These are phyloP conservation scores for Ibycter americanus DNA, from an alignment of 2,797 vertebrate genomes.

Conservation along the genomic window DNA sequence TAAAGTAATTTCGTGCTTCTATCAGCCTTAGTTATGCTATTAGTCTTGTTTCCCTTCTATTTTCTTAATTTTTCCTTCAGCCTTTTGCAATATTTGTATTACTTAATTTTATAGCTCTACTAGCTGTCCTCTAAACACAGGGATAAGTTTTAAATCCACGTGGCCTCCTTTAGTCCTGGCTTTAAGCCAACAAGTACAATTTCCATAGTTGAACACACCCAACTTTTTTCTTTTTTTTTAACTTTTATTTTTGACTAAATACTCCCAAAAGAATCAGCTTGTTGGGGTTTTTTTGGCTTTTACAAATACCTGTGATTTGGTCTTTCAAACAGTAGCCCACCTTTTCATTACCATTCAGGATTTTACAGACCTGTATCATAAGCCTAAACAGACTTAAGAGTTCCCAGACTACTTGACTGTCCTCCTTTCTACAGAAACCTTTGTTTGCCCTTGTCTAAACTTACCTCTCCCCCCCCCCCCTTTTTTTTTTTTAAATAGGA, in stretches of 20 bases:
- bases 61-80: not conserved
- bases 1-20: not conserved
- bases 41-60: not conserved
- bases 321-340: not conserved
- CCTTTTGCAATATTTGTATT: accelerated
- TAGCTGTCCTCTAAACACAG: not conserved
- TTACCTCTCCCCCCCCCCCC: not conserved
- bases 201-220: not conserved
- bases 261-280: not conserved
- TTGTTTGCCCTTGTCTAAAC: not conserved
- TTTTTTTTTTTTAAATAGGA: not conserved
- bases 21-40: not conserved
- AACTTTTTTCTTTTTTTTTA: not conserved
- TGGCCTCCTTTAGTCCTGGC: not conserved
- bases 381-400: not conserved
- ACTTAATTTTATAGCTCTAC: not conserved
- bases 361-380: not conserved
- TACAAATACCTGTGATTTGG: not conserved
- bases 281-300: not conserved
- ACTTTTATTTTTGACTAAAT: not conserved
- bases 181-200: not conserved
- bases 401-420: not conserved
- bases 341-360: not conserved
- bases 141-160: not conserved
- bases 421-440: not conserved